Percentiles rank a stretch among this genome's conserved stretches.
These are phyloP conservation scores for Drosophila leonis DNA, from an alignment of 2,888 invertebrate genomes.

Conservation along the genomic window DNA sequence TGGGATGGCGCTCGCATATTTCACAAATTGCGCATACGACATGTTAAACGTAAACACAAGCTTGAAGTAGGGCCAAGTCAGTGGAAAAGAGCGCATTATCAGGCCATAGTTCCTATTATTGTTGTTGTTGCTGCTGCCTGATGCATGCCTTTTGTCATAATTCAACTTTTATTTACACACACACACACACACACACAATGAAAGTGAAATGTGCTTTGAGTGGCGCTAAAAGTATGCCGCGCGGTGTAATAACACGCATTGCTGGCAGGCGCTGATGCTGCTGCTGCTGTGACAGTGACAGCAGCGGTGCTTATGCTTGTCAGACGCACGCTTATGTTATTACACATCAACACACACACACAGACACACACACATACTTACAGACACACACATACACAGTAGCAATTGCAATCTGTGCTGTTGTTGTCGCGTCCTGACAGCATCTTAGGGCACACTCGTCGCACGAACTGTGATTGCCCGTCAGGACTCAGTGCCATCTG, in stretches of 20 bases:
- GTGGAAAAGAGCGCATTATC: slow-evolving; percentile 69
- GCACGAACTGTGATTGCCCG: slow-evolving; percentile 38
- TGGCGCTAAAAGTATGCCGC: slow-evolving; percentile 78
- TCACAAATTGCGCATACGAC: slow-evolving; percentile 80
- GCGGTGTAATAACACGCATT: slow-evolving; percentile 74
- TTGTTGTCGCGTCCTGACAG: slow-evolving; percentile 27
- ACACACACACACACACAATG: slow-evolving; percentile 25
- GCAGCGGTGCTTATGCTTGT: slow-evolving; percentile 76
- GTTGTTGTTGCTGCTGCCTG: slow-evolving; percentile 38
- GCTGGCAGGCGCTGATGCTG: slow-evolving; percentile 35
- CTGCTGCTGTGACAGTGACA: slow-evolving; percentile 69
- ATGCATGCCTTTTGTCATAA: slow-evolving; percentile 73
- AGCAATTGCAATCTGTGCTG: slow-evolving; percentile 34
- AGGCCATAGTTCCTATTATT: slow-evolving; percentile 50
- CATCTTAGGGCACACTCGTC: slow-evolving; percentile 28
- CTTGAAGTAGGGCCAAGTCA: slow-evolving; percentile 48
- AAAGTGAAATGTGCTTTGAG: slow-evolving; percentile 65
- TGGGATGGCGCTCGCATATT: slow-evolving; percentile 65
- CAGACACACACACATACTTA: slow-evolving; percentile 30
- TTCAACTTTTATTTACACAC: slow-evolving; percentile 72
- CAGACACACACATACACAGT: not conserved
- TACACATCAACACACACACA: slow-evolving; percentile 54
- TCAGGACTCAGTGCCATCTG: slow-evolving; percentile 24
- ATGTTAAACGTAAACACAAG: slow-evolving; percentile 66
- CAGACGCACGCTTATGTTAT: slow-evolving; percentile 75